These are phyloP conservation scores for Mus pahari DNA, from an alignment of 2,113 vertebrate species.

Conservation along the genomic window DNA sequence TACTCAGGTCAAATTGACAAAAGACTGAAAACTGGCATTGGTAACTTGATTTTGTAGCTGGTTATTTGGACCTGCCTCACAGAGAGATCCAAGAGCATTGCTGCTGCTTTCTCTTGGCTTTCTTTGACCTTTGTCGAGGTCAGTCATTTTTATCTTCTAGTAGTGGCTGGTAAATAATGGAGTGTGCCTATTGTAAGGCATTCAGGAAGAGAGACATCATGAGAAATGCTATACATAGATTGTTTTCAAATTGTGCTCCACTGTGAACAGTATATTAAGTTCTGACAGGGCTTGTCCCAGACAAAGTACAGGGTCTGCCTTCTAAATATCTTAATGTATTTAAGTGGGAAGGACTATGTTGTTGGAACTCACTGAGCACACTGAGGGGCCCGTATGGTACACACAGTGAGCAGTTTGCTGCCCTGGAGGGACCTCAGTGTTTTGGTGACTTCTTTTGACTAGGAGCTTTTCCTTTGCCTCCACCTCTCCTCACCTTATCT, in stretches of 20 bases:
- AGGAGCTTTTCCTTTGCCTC: background rate
- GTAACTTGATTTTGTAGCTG: background rate
- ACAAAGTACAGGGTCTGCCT: background rate
- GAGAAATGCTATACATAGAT: background rate
- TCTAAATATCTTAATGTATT: constrained; percentile 23
- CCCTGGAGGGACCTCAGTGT: background rate
- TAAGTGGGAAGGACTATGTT: background rate
- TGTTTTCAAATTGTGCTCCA: background rate
- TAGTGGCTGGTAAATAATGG: background rate
- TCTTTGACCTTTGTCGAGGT: background rate
- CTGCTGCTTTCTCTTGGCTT: background rate
- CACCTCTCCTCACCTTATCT: background rate
- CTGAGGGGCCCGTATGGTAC: background rate
- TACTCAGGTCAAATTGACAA: background rate
- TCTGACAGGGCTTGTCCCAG: background rate
- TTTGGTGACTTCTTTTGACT: background rate
- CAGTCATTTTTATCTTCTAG: background rate
- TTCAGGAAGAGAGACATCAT: background rate
- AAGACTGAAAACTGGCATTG: background rate
- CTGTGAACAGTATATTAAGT: background rate
- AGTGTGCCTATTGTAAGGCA: background rate
- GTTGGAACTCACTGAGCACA: background rate
- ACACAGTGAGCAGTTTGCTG: background rate
- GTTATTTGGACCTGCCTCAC: background rate
- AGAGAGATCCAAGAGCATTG: background rate